A percentile compares a stretch with the other conserved stretches of the same genome.
Conservation (phyloP, 2,113 vertebrate species). For the Podarcis cretensis region DNA sequence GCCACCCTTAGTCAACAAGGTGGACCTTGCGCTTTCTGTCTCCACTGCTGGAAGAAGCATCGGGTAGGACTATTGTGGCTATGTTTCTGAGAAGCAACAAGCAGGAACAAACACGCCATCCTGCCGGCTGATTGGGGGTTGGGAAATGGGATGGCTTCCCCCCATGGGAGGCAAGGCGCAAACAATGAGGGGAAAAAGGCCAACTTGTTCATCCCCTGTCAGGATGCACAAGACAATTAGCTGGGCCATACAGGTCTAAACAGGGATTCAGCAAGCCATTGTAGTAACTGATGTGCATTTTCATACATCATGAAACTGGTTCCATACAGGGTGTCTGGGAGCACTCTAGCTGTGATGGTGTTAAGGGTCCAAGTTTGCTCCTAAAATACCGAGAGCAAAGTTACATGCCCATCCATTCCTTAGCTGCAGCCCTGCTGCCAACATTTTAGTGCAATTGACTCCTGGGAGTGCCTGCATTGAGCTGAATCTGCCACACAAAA, state of each 20-base stretch:
- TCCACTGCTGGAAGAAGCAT: not conserved
- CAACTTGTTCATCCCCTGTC: not conserved
- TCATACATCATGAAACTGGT: not conserved
- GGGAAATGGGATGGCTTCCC: slow-evolving; percentile 2
- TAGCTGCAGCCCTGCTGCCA: not conserved
- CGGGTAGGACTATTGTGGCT: not conserved
- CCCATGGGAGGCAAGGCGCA: not conserved
- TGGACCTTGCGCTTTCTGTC: not conserved
- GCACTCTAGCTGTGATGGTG: not conserved
- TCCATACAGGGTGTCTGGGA: not conserved
- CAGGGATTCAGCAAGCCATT: not conserved
- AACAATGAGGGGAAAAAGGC: slow-evolving; percentile 2
- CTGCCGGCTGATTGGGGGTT: not conserved
- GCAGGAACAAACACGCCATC: slow-evolving; percentile 27
- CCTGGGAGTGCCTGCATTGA: not conserved
- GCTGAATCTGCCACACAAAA: not conserved
- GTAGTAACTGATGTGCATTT: not conserved
- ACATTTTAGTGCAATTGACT: not conserved
- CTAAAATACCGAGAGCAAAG: not conserved
- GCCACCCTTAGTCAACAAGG: not conserved
- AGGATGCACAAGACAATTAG: not conserved
- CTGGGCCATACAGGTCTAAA: not conserved
- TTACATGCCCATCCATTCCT: not conserved
- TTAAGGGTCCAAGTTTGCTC: not conserved
- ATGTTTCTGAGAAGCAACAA: not conserved